These are phyloP conservation scores for Naja naja DNA, from an alignment of 2,113 vertebrate species.

Conservation along the genomic window DNA sequence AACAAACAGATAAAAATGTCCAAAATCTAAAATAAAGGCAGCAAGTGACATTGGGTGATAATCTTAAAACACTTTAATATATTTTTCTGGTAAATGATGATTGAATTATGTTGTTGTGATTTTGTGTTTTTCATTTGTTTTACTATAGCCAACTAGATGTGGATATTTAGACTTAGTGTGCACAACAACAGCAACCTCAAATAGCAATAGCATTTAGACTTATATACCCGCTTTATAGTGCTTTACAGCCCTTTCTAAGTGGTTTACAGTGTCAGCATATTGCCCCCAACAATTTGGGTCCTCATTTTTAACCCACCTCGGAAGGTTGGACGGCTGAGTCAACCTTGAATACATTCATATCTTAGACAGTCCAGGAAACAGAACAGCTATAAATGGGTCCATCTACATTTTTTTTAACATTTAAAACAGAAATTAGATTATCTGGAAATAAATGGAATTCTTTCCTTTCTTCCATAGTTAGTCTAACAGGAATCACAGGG, in stretches of 20 bases:
- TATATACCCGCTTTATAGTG: no score
- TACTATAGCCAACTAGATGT: background rate
- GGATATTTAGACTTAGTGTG: slow-evolving; percentile 45
- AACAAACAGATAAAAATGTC: slow-evolving; percentile 44
- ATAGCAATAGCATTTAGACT: background rate
- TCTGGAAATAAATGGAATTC: slow-evolving; percentile 48
- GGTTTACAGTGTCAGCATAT: no score
- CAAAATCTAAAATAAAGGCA: slow-evolving; percentile 23
- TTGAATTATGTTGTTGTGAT: slow-evolving; percentile 2
- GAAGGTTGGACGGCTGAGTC: no score
- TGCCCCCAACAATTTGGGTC: no score
- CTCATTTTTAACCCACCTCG: no score
- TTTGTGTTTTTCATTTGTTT: slow-evolving; percentile 34
- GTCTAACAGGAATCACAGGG: background rate
- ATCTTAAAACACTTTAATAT: slow-evolving; percentile 31
- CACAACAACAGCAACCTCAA: slow-evolving; percentile 17
- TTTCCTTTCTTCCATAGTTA: slow-evolving; percentile 32
- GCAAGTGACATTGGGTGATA: background rate
- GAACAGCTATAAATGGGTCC: slow-evolving; percentile 56
- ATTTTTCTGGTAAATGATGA: background rate
- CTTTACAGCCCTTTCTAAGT: no score
- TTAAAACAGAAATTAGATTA: slow-evolving; percentile 51
- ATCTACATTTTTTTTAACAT: slow-evolving; percentile 39
- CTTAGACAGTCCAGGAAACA: slow-evolving; percentile 56
- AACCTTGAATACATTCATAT: slow-evolving; percentile 26